Base-by-base conservation (phyloP, 1,140 invertebrate genomes). In the Neoseiulus cucumeris region DNA sequence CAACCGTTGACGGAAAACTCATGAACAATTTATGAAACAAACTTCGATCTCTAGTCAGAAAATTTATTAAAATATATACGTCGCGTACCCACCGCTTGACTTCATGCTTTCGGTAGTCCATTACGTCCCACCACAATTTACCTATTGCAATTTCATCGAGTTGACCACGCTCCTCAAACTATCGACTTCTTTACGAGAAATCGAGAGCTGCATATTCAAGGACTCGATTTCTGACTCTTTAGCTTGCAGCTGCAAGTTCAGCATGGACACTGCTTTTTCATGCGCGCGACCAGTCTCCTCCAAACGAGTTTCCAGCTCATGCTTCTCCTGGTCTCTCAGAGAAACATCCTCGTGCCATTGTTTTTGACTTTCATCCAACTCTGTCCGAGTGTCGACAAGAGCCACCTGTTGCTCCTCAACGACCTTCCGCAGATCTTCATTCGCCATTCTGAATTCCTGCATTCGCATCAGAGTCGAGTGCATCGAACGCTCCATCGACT, bases 221-320 rank as follows among this genome's bases (percentile, higher is more conserved):
- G 51, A 59, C 22, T 59, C 51, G 17, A 59, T 25, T 25, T 59
- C 51, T 9, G 51, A 59, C 9, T 59, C 51, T 59, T 59, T 59
- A 14, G 51, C 51, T 25, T 59, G 25, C n/a, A 59, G 51, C 51
- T 59, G 51, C 14, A 59, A 33, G 1, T 59, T 33, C 51, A 59
- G 22, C 51, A 17, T 59, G 4, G 25, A 29, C 2, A 59, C 25
- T 5, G 51, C 17, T 59, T 59, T 59, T 20, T 59, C 33, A 14
- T 59, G 51, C 12, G 14, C 22, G 22, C 51, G 51, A 25, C 22
- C 22, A 9, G 25, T 33, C 2, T 59, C 51, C 4, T 18, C 25
- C 2, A 33, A 14, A 17, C 22, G 14, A 2, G 9, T 20, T 25
- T 25, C 33, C 2, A 59, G 51, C 25, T 25, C 22, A 14, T 59